Base-by-base conservation (phyloP, 2,888 invertebrate genomes). In the Noctua janthe region DNA sequence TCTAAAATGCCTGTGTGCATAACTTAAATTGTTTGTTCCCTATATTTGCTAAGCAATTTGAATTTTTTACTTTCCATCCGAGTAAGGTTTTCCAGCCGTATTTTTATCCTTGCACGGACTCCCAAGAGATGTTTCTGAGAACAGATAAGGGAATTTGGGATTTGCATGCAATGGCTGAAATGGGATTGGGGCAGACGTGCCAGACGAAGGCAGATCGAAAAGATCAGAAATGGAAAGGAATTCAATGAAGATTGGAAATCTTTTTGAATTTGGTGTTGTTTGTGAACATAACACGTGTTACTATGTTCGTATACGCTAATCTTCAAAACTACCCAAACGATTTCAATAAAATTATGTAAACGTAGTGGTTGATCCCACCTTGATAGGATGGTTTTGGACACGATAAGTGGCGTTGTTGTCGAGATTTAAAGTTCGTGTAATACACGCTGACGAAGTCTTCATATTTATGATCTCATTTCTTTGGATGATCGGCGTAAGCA, bases 71-170 rank as follows among this genome's bases (percentile, higher is more conserved):
- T 74, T 56, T 0, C n/a, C 56, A 72, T 67, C 70, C 47, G 43
- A 76, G 49, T 17, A 35, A 76, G 47, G 62, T 74, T 66, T 71
- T 64, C 39, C 6, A 74, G 71, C 35, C 39, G 71, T 80, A 87
- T 75, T 80, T 86, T 78, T 77, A 67, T 59, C 49, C 39, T 56
- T 69, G 66, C 54, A 59, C 49, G 23, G 23, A 66, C 39, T 49
- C 84, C 43, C 85, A 23, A 0, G 71, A 67, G 87, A 72, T 77
- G 75, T 29, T 78, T 81, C 62, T 47, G 73, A 39, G 76, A 86
- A 81, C 77, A 84, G 81, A 73, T 81, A 73, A 69, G 85, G 81
- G 85, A 85, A 8, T 78, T 78, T 59, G 81, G 84, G 87, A 87
- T 77, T 87, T 80, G 80, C 76, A 75, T 87, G 76, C 54, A 77